A percentile compares a stretch with the other conserved stretches of the same genome.
phyloP scores from a whole-genome alignment of 2,113 vertebrate genomes.

The Chaetops frenatus region DNA sequence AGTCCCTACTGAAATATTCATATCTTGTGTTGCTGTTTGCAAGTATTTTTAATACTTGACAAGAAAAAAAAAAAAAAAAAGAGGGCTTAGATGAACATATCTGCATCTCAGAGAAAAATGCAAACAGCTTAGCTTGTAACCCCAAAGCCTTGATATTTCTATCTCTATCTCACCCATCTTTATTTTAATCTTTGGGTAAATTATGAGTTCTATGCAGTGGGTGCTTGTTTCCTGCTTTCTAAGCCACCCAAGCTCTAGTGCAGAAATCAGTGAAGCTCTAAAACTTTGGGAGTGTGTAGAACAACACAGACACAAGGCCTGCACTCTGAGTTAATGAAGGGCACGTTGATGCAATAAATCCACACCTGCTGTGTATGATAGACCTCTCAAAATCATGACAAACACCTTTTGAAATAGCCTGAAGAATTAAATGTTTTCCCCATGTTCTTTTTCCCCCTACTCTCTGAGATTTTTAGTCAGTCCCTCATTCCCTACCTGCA shows the following conservation, averaged over 20 bases:
- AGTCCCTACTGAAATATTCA: not conserved
- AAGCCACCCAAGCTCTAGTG: not conserved
- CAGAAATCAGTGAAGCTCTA: not conserved
- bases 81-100: not conserved
- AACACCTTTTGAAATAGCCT: not conserved
- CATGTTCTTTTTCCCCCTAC: not conserved
- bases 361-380: not conserved
- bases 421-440: not conserved
- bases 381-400: not conserved
- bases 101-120: not conserved
- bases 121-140: not conserved
- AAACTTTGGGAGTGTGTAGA: not conserved
- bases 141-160: not conserved
- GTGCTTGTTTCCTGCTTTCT: not conserved
- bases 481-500: not conserved
- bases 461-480: not conserved
- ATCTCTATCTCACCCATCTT: not conserved
- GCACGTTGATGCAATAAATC: not conserved
- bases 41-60: not conserved
- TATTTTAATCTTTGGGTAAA: not conserved
- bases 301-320: not conserved
- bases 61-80: not conserved
- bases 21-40: not conserved
- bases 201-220: not conserved
- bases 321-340: not conserved